Evolutionary conservation across 2,888 invertebrate species (phyloP), one percentile per base, ranked within the genome.

Genomic region (Dryobotodes eremita): DNA sequence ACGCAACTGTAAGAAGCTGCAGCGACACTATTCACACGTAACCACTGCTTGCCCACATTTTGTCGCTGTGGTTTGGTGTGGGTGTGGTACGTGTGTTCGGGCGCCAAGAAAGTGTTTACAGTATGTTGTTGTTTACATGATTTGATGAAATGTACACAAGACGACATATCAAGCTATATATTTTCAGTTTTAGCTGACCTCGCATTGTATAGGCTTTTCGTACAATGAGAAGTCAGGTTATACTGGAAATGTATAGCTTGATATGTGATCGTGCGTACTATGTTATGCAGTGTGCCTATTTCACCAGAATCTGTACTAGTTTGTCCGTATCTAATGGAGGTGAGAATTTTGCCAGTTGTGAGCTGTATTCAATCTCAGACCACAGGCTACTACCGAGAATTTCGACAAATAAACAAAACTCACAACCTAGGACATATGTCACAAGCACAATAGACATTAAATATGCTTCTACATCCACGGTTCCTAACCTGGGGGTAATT

Each of bases 291-390:
- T 53, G 17, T 53, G 53, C 0, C 6, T 23, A 53, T 36, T 50
- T 69, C 53, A 69, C 36, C 11, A 70, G 17, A 70, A 70, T n/a
- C 15, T 53, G 13, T 36, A 17, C n/a, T 26, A 26, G 26, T 79
- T 20, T 64, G 48, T n/a, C 55, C 36, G 23, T 65, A n/a, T 23
- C 31, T 71, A 68, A 79, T 79, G 7, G 1, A 73, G 26, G 36
- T 78, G 62, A 70, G 53, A 48, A 70, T 48, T 13, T 36, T 62
- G 11, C n/a, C 48, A 70, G 31, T n/a, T 69, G 78, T 46, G 31
- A 36, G 20, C 31, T 48, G 3, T 36, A 78, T 78, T 68, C 15
- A 10, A n/a, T 31, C 8, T 31, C 10, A 42, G n/a, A 15, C 42
- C n/a, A 4, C 15, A 46, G n/a, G 36, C 31, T 59, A 23, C 20